Percentiles rank a stretch among this genome's conserved stretches.
These are phyloP conservation scores for Leptocoma aspasia DNA, from an alignment of 2,113 vertebrate species.

Conservation along the genomic window DNA sequence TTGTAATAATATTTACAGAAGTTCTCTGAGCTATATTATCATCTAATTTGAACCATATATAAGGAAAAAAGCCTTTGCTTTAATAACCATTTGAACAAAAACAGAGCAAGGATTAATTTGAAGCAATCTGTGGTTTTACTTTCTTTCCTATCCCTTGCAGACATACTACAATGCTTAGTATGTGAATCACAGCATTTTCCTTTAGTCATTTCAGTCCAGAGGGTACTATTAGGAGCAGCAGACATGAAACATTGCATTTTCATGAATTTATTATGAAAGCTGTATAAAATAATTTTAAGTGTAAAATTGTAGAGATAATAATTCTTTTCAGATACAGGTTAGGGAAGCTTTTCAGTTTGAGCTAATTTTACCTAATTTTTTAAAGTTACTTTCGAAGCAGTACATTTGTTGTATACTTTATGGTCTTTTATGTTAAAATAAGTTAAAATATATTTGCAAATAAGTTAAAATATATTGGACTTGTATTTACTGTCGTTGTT, in stretches of 20 bases:
- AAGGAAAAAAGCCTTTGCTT: not conserved
- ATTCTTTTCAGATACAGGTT: not conserved
- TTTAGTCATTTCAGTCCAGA: conserved; percentile 57
- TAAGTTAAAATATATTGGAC: not conserved
- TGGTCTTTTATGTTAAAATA: not conserved
- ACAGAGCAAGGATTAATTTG: conserved; percentile 53
- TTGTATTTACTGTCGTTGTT: not conserved
- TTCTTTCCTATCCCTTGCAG: conserved; percentile 52
- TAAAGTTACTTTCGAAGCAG: not conserved
- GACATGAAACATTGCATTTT: conserved; percentile 45
- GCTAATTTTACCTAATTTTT: not conserved
- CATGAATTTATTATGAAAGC: not conserved
- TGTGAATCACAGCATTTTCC: conserved; percentile 54
- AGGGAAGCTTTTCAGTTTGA: not conserved
- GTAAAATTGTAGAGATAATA: conserved; percentile 5
- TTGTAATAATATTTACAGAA: not conserved
- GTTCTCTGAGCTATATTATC: not conserved
- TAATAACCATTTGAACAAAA: conserved; percentile 25
- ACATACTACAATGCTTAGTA: conserved; percentile 31
- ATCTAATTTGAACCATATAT: conserved; percentile 21
- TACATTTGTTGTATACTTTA: not conserved
- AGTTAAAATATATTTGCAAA: not conserved
- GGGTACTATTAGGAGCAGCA: conserved; percentile 46
- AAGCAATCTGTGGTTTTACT: conserved; percentile 59
- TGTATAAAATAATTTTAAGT: conserved; percentile 10